Conservation (phyloP, 2,888 invertebrate species). For the Serrognathus titanus region DNA sequence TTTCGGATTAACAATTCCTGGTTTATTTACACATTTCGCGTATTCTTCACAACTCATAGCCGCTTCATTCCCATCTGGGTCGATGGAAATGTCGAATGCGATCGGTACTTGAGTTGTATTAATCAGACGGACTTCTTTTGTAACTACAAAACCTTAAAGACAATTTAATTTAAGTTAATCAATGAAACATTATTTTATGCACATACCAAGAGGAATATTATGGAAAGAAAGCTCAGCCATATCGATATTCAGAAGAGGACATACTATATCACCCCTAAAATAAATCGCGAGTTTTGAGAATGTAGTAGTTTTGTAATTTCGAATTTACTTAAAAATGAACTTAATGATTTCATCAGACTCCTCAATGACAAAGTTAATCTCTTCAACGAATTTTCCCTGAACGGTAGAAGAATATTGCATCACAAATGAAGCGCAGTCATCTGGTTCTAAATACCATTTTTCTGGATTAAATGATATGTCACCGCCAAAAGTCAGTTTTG, state of each 20-base stretch:
- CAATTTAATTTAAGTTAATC: constrained; percentile 1
- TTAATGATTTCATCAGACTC: constrained; percentile 57
- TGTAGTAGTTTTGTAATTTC: background rate
- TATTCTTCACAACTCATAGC: constrained; percentile 52
- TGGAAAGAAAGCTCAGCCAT: constrained; percentile 57
- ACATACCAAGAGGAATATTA: constrained; percentile 57
- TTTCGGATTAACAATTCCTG: constrained; percentile 51
- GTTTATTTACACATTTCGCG: constrained; percentile 46
- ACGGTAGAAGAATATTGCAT: constrained; percentile 57
- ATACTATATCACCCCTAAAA: constrained; percentile 60
- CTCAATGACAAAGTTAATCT: constrained; percentile 56
- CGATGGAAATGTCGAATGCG: constrained; percentile 50
- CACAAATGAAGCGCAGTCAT: constrained; percentile 53
- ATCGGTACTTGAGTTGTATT: constrained; percentile 48
- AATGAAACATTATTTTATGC: constrained; percentile 1
- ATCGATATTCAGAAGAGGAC: constrained; percentile 57
- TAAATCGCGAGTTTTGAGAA: background rate
- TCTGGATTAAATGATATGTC: constrained; percentile 53
- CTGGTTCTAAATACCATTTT: constrained; percentile 50
- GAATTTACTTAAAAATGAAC: constrained; percentile 55
- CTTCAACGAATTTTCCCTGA: constrained; percentile 62
- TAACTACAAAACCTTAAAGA: constrained; percentile 12
- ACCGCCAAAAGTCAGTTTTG: constrained; percentile 56
- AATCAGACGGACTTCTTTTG: constrained; percentile 12
- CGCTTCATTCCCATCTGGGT: constrained; percentile 56